phyloP scores from a whole-genome alignment of 2,888 invertebrate genomes.

The Alcis repandata region DNA sequence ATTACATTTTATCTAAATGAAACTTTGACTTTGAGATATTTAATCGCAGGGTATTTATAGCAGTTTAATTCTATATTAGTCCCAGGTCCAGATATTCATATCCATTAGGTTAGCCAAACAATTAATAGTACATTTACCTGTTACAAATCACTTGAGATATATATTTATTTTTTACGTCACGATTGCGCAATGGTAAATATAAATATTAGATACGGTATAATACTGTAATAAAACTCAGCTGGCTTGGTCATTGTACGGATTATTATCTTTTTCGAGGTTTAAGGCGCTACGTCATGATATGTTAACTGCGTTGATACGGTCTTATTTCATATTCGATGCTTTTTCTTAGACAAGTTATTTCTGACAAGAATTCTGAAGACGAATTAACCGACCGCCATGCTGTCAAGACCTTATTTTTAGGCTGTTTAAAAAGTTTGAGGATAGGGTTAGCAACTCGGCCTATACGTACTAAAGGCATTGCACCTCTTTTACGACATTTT shows the following conservation, averaged over 20 bases:
- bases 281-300: neutral
- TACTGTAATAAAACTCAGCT: constrained; percentile 22
- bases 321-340: neutral
- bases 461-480: too few species aligned
- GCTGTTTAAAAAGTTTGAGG: neutral
- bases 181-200: constrained; percentile 26
- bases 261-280: constrained; percentile 19
- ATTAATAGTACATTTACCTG: constrained; percentile 4
- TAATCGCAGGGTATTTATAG: neutral
- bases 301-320: neutral
- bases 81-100: neutral
- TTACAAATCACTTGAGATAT: constrained; percentile 9
- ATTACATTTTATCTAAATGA: neutral
- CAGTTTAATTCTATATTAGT: neutral
- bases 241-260: constrained; percentile 28
- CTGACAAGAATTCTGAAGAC: neutral
- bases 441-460: neutral
- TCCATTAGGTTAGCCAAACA: neutral
- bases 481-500: neutral
- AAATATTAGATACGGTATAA: constrained; percentile 17
- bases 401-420: too few species aligned
- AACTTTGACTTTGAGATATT: neutral
- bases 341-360: neutral
- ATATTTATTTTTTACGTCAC: constrained; percentile 22
- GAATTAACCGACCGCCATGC: neutral